Percentiles rank a stretch among this genome's conserved stretches.
These are phyloP conservation scores for Psilopsiagon aymara DNA, from an alignment of 2,113 vertebrate species.

Conservation along the genomic window DNA sequence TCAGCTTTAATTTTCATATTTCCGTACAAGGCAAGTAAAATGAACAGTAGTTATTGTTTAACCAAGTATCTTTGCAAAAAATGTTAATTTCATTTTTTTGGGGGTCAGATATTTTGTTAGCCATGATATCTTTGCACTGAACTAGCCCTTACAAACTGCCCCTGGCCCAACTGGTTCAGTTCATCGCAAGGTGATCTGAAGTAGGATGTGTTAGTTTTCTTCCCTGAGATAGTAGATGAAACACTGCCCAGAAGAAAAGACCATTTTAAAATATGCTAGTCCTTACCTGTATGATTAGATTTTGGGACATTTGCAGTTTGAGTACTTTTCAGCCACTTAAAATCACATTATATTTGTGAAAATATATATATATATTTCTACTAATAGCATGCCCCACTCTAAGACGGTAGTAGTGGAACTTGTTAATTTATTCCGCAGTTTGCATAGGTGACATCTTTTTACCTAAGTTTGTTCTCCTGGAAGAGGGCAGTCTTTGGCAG, in stretches of 20 bases:
- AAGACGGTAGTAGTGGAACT: neutral
- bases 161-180: neutral
- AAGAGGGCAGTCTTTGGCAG: neutral
- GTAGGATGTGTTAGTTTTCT: neutral
- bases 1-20: slow-evolving; percentile 27
- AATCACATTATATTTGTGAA: neutral
- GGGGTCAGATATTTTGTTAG: neutral
- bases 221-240: neutral
- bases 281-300: neutral
- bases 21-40: neutral
- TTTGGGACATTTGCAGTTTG: neutral
- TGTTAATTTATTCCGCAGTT: neutral
- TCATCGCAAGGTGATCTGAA: neutral
- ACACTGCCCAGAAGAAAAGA: neutral
- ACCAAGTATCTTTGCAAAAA: slow-evolving; percentile 10
- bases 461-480: neutral
- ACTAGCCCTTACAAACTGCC: neutral
- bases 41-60: slow-evolving; percentile 20
- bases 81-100: slow-evolving; percentile 15
- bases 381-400: neutral
- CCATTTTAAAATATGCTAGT: neutral
- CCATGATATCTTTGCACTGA: neutral
- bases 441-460: neutral
- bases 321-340: neutral
- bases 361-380: neutral